Base-by-base conservation (phyloP, 2,888 invertebrate species). In the Campaea margaritaria region DNA sequence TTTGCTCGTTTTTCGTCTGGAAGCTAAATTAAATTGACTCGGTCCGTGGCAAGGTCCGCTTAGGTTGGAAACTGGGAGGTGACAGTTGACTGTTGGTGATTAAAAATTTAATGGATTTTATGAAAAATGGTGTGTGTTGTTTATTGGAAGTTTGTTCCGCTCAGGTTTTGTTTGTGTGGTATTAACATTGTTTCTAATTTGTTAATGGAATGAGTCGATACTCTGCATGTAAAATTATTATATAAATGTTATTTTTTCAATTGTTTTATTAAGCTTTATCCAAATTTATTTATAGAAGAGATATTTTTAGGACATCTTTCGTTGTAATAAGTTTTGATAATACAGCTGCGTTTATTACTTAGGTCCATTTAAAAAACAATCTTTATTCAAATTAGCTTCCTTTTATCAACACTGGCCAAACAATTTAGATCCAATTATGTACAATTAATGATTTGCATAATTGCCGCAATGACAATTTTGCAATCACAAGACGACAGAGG, bases 1-100 rank as follows among this genome's bases (percentile, higher is more conserved):
- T 39, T 31, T 49, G 41, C 65, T 79, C 82, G 81, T 87, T 86
- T 89, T 85, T 82, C 79, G 89, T 87, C 88, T 88, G 87, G 82
- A 70, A 81, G 76, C 83, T 75, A 86, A 89, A 89, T 89, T 87
- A 86, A 88, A 88, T 82, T 84, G 86, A 84, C 82, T 83, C 74
- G 65, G 69, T 75, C 76, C 71, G 70, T 39, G 34, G 76, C 69
- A 68, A 66, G 64, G 71, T 66, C 67, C 67, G 64, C 70, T 72
- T 71, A 68, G 69, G 52, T 42, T 28, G 57, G 55, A 47, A 49
- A 31, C 58, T 56, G 62, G 67, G 64, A 73, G 76, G 78, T 77
- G 80, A 77, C 81, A 80, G 66, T 68, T 60, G 64, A 58, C 62
- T 55, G 62, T 16, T 28, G 36, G 54, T 58, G 59, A 70, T 62